Base-by-base conservation (phyloP, 2,888 invertebrate species). In the Drosophila antonietae region DNA sequence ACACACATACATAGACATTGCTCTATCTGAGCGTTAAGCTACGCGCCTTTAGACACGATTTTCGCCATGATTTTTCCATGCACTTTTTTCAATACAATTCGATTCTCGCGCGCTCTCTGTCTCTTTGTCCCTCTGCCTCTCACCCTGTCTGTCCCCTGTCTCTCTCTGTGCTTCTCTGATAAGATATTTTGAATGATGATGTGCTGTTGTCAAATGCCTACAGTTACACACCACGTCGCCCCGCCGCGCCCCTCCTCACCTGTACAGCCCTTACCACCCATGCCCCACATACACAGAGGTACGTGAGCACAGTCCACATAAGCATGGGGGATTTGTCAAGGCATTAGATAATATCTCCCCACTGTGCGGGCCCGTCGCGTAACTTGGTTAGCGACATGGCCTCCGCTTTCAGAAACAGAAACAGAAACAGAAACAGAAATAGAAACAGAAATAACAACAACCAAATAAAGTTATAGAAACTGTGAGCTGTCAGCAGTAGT, bases 151-250 rank as follows among this genome's bases (percentile, higher is more conserved):
- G 57, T 35, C 64, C 46, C 15, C 53, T 43, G 55, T 46, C 58
- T 31, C 58, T 31, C 62, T 37, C 63, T 68, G 37, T 8, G 23
- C 28, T 20, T 39, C 46, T 61, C 70, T 80, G 89, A 90, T 90
- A 89, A 89, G 89, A 85, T 88, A 90, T 82, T 89, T 90, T 90
- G 90, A 90, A 90, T 89, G 91, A 89, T 89, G 89, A 90, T 90
- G 90, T 91, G 88, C 82, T 75, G 74, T 75, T 89, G 85, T 85
- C 88, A 84, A 73, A 75, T 73, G 88, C 75, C 75, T 74, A 66
- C 64, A 66, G 66, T 65, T 75, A 53, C 65, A 55, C 75, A 55
- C 73, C 73, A 18, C 49, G 10, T 23, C 39, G n/a, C 44, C 28
- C 31, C 46, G 15, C 31, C 23, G n/a, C 44, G 10, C 9, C 14